Evolutionary conservation across 2,888 invertebrate species (phyloP).

Genomic region (Phalangium opilio): DNA sequence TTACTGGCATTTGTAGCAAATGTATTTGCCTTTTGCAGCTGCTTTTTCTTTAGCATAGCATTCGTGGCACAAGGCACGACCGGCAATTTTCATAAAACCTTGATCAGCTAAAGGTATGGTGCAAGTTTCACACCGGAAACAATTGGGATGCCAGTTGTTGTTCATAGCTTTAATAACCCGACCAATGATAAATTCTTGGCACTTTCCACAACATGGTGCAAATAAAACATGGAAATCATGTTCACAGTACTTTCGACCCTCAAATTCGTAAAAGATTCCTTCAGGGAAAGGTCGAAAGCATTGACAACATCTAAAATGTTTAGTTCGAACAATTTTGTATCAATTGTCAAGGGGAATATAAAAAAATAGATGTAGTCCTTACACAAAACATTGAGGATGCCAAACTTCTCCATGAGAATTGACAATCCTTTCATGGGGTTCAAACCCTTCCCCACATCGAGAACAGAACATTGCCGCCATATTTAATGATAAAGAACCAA

Average conservation of each 20-base stretch:
- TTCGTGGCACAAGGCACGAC: conserved; percentile 75
- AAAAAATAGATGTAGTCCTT: conserved; percentile 24
- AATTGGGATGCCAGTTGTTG: conserved; percentile 94
- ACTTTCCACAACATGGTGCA: conserved; percentile 67
- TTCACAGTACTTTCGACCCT: conserved; percentile 97
- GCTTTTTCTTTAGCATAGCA: conserved; percentile 95
- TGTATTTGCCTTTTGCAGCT: conserved; percentile 82
- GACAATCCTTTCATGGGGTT: conserved; percentile 91
- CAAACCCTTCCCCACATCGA: conserved; percentile 91
- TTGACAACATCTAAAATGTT: conserved; percentile 81
- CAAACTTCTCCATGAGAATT: conserved; percentile 96
- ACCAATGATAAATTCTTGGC: conserved; percentile 88
- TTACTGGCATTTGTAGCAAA: conserved; percentile 97
- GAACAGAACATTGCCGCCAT: conserved; percentile 63
- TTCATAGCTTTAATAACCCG: conserved; percentile 99
- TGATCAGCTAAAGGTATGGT: conserved; percentile 79
- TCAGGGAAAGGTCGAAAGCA: conserved; percentile 96
- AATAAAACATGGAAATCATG: conserved; percentile 96
- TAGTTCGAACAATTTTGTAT: too few species aligned
- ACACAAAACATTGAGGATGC: conserved; percentile 99
- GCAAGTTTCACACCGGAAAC: conserved; percentile 94
- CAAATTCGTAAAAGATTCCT: conserved; percentile 96
- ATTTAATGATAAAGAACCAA: too few species aligned
- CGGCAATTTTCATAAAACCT: conserved; percentile 68
- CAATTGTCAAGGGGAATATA: too few species aligned